Conservation (phyloP, 2,888 invertebrate genomes). For the Embidobia sp. region DNA sequence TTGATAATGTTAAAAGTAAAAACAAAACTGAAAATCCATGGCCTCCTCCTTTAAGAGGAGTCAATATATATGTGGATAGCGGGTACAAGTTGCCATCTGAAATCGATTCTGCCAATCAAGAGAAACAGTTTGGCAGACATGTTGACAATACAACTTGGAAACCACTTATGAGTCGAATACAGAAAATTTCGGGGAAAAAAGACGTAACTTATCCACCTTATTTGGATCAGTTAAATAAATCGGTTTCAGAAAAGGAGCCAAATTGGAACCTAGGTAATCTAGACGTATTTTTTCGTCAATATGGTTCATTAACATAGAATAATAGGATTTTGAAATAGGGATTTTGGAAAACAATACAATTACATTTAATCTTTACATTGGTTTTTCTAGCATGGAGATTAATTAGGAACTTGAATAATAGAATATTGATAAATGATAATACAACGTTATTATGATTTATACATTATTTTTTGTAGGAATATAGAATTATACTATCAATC, state of each 20-base stretch:
- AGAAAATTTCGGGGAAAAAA: not conserved
- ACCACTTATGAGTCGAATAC: conserved; percentile 5
- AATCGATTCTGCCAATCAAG: conserved; percentile 8
- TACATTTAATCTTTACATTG: no score
- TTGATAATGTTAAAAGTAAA: not conserved
- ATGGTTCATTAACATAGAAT: no score
- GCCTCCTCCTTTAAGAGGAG: conserved; percentile 26
- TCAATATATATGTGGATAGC: conserved; percentile 60
- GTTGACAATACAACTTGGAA: conserved; percentile 31
- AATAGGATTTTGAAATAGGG: no score
- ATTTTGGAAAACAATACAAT: no score
- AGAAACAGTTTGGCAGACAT: conserved; percentile 14
- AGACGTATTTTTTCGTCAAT: not conserved
- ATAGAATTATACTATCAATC: no score
- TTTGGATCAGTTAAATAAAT: conserved; percentile 21
- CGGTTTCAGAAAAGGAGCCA: conserved; percentile 2
- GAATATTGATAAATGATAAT: no score
- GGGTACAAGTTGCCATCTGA: conserved; percentile 32
- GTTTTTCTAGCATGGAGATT: no score
- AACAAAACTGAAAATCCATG: conserved; percentile 16
- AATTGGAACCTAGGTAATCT: conserved; percentile 21
- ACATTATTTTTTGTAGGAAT: no score
- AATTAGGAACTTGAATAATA: no score
- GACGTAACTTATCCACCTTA: conserved; percentile 15
- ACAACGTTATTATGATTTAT: no score